Evolutionary conservation across 2,888 invertebrate genomes (phyloP), one percentile per base, ranked within the genome.

Genomic region (Bombylius discolor): DNA sequence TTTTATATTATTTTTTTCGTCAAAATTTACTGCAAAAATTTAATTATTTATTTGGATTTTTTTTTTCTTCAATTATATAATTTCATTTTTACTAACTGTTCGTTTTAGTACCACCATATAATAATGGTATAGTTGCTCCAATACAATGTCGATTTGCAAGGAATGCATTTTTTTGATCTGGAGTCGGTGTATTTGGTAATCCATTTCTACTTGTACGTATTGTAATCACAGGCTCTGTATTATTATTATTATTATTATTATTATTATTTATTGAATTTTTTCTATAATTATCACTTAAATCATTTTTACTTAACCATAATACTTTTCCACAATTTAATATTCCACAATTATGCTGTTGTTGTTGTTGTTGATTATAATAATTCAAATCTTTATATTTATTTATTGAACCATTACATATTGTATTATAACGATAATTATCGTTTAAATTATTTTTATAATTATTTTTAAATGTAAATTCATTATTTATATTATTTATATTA

Each of bases 61-160:
- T 23, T 23, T 36, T 36, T 2, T 36, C 4, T 36, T 8, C 9
- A 36, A 8, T 36, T 36, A 36, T 36, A 36, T 36, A 8, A 8
- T 36, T 36, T 36, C 36, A 36, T 8, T 36, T 6, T 5, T 42
- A 86, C 86, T 84, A 79, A 87, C 87, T 87, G 75, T 85, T 85
- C 58, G 85, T 85, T 63, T 81, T 78, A 62, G 85, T 85, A 61
- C 85, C 12, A 11, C 39, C 85, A 71, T 86, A 87, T 63, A 89
- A 80, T 69, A 85, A 79, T 59, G 87, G 84, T 73, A 84, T 80
- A 68, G 81, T 79, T 63, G 79, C 68, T 50, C 67, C 68, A 51
- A 72, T 69, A 49, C 71, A 70, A 62, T 65, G 67, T 56, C 67
- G 69, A 64, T 73, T 72, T 56, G 71, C 71, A 60, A 72, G 63